Conservation (phyloP, 2,113 vertebrate genomes). For the Dromas ardeola region DNA sequence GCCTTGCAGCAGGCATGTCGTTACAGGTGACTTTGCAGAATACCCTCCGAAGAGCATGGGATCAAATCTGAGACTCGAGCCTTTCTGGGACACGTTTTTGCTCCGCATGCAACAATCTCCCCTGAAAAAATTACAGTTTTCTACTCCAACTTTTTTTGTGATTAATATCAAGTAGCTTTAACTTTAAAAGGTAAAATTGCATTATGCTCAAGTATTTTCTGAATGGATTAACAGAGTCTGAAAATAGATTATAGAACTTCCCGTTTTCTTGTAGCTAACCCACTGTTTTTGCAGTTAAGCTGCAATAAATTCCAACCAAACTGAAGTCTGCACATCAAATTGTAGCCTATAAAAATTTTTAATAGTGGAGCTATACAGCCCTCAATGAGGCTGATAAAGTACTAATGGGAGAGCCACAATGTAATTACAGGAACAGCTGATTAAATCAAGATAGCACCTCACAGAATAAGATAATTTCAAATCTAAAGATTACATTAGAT, state of each 20-base stretch:
- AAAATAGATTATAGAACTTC: not conserved
- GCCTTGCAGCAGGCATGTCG: not conserved
- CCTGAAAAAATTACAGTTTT: not conserved
- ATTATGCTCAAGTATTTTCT: not conserved
- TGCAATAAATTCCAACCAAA: not conserved
- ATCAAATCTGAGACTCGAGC: not conserved
- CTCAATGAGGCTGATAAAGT: not conserved
- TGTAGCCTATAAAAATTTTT: not conserved
- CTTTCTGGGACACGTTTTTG: not conserved
- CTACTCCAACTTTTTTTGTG: not conserved
- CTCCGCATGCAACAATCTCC: not conserved
- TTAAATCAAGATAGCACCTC: constrained; percentile 14
- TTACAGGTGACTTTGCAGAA: not conserved
- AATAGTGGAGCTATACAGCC: not conserved
- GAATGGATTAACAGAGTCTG: not conserved
- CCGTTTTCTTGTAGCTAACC: not conserved
- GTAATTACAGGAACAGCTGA: not conserved
- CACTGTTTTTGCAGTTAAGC: not conserved
- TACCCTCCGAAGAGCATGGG: not conserved
- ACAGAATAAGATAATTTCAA: not conserved
- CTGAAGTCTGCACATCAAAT: not conserved
- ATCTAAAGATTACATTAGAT: not conserved
- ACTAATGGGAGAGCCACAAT: not conserved
- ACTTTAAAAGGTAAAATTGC: not conserved
- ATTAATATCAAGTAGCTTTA: not conserved